Evolutionary conservation across 2,797 vertebrate genomes (phyloP), one percentile per base, ranked within the genome.

Genomic region (Spinibarbus caldwelli): DNA sequence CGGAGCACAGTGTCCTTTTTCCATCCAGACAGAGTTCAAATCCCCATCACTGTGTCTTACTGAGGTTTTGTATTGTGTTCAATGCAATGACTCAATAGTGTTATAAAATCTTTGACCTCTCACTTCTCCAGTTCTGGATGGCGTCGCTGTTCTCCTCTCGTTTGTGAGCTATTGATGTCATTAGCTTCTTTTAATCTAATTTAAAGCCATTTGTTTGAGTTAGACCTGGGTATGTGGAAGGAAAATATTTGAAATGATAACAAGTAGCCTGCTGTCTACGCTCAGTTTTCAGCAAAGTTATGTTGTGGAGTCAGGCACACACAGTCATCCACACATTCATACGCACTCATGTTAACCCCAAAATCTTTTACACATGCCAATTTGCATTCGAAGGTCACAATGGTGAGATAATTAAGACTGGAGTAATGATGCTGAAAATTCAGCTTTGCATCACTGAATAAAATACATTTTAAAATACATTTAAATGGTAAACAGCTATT

Each of bases 171-270:
- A 90, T 92, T 91, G 91, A 90, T 91, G 89, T 90, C 89, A 87
- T 93, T 92, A 93, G 90, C 89, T 84, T 79, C 57, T 82, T 92
- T 91, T 94, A 93, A 95, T 95, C 91, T 92, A 94, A 95, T 95
- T 93, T 94, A 85, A 90, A 91, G 90, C 92, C 92, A 92, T 94
- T 95, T 95, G 93, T 94, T 95, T 94, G 93, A 90, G 89, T 95
- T 93, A 87, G 91, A 91, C 86, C 89, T 85, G 89, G 92, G 93
- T 91, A 94, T 94, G 92, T 94, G 91, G 90, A 95, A 95, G 91
- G 90, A 95, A 95, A 96, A 95, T 95, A 95, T 95, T 95, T 95
- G 86, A 94, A 93, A 93, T 94, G 93, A 95, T 95, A 96, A 95
- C 93, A 95, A 92, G 94, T 94, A 94, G 92, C 89, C 92, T 54